A percentile compares a stretch with the other conserved stretches of the same genome.
These are phyloP conservation scores for Leuctra nigra DNA, from an alignment of 2,888 invertebrate genomes.

Conservation along the genomic window DNA sequence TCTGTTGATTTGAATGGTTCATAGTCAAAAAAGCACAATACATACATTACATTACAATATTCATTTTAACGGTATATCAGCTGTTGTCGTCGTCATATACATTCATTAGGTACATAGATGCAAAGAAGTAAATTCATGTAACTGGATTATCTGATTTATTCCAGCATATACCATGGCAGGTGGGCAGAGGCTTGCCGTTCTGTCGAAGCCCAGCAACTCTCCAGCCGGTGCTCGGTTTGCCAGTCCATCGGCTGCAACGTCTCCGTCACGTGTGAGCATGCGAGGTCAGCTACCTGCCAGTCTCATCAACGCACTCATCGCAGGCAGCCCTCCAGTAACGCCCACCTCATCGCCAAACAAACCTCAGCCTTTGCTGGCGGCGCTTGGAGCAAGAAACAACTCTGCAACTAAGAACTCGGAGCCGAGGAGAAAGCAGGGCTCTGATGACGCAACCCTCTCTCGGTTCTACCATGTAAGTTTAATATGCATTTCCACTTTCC, in stretches of 20 bases:
- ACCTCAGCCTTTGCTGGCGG: slow-evolving; percentile 36
- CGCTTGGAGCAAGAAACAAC: slow-evolving; percentile 37
- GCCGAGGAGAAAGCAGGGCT: slow-evolving; percentile 26
- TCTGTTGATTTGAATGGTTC: too few relatives aligned
- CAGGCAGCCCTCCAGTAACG: slow-evolving; percentile 28
- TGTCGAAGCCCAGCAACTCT: slow-evolving; percentile 30
- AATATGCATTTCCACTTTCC: too few relatives aligned
- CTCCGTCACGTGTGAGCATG: slow-evolving; percentile 40
- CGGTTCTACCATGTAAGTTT: slow-evolving; percentile 28
- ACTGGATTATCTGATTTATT: not conserved
- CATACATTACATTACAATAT: too few relatives aligned
- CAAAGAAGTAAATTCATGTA: too few relatives aligned
- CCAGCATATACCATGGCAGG: slow-evolving; percentile 20
- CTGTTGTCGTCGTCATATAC: too few relatives aligned
- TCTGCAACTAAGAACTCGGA: slow-evolving; percentile 40
- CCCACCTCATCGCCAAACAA: slow-evolving; percentile 31
- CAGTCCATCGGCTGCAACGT: slow-evolving; percentile 11
- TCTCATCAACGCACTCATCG: slow-evolving; percentile 11
- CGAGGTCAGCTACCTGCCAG: slow-evolving; percentile 22
- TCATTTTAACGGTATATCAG: too few relatives aligned
- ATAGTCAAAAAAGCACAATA: too few relatives aligned
- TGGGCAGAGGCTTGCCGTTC: slow-evolving; percentile 49
- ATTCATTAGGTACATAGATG: too few relatives aligned
- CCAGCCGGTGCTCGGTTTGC: slow-evolving; percentile 6
- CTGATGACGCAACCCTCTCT: slow-evolving; percentile 11